Evolutionary conservation across 2,797 vertebrate genomes (phyloP).

Genomic region (Echiichthys vipera): DNA sequence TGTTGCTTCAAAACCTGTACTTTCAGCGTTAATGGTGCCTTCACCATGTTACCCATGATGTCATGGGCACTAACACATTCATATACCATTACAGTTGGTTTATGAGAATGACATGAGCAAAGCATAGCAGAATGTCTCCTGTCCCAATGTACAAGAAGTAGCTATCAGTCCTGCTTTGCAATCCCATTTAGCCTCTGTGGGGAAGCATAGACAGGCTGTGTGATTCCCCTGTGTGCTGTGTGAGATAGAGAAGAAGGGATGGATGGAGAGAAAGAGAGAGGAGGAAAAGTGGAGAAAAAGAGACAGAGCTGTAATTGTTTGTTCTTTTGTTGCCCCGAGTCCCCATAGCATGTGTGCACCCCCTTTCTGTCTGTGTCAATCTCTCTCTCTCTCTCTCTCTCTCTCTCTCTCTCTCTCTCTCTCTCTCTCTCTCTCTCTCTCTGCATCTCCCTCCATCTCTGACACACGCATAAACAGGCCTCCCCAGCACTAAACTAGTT

Average conservation of each 20-base stretch:
- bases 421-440: conserved; percentile 22
- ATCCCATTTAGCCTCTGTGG: conserved; percentile 33
- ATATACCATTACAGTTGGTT: not conserved
- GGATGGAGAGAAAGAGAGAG: conserved; percentile 26
- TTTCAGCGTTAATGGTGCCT: no score
- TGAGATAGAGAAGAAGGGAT: conserved; percentile 27
- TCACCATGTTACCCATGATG: no score
- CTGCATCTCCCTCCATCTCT: conserved; percentile 20
- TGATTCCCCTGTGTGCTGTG: conserved; percentile 32
- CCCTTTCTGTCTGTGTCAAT: conserved; percentile 34
- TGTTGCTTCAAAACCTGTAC: no score
- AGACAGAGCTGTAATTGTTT: conserved; percentile 75
- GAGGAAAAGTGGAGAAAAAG: conserved; percentile 22
- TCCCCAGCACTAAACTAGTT: conserved; percentile 71
- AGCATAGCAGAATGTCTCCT: not conserved
- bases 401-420: not conserved
- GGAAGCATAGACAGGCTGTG: conserved; percentile 35
- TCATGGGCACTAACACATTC: no score
- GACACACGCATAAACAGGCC: not conserved
- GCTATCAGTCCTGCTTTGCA: conserved; percentile 31
- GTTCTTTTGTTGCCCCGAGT: conserved; percentile 69
- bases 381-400: conserved; percentile 5
- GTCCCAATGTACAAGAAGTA: not conserved
- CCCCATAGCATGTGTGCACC: conserved; percentile 68
- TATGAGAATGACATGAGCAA: not conserved